These are phyloP conservation scores for Tricholauxania praeusta DNA, from an alignment of 2,888 invertebrate genomes.

Conservation along the genomic window DNA sequence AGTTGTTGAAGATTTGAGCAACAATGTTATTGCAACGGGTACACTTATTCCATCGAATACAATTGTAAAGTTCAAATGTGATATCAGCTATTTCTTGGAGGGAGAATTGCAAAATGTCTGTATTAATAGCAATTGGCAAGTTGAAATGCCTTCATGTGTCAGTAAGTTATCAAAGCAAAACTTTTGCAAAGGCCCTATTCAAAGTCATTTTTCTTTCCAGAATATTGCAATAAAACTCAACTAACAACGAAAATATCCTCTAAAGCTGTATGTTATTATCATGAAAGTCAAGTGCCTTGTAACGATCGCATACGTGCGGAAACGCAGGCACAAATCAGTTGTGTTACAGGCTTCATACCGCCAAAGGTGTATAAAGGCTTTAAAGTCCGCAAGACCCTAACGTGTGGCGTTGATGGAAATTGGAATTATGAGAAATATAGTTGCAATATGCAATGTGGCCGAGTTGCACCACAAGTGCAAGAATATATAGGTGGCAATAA, in stretches of 20 bases:
- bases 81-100: conserved; percentile 19
- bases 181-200: too few species aligned
- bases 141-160: conserved; percentile 4
- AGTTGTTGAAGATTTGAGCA: conserved; percentile 16
- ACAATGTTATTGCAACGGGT: not conserved
- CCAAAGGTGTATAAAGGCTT: not conserved
- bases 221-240: conserved; percentile 32
- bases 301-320: conserved; percentile 21
- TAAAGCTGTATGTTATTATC: conserved; percentile 20
- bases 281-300: conserved; percentile 7
- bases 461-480: conserved; percentile 9
- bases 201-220: conserved; percentile 8
- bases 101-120: conserved; percentile 10
- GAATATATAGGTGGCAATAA: conserved; percentile 40
- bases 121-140: not conserved
- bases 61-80: conserved; percentile 32
- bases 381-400: not conserved
- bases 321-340: conserved; percentile 30
- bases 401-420: conserved; percentile 9
- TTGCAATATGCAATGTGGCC: conserved; percentile 20
- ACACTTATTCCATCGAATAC: conserved; percentile 25
- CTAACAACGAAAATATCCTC: conserved; percentile 30
- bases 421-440: conserved; percentile 11
- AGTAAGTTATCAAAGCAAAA: conserved; percentile 8
- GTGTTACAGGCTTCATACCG: conserved; percentile 25